Conservation (phyloP, 2,113 vertebrate species). For the Motacilla tschutschensis region DNA sequence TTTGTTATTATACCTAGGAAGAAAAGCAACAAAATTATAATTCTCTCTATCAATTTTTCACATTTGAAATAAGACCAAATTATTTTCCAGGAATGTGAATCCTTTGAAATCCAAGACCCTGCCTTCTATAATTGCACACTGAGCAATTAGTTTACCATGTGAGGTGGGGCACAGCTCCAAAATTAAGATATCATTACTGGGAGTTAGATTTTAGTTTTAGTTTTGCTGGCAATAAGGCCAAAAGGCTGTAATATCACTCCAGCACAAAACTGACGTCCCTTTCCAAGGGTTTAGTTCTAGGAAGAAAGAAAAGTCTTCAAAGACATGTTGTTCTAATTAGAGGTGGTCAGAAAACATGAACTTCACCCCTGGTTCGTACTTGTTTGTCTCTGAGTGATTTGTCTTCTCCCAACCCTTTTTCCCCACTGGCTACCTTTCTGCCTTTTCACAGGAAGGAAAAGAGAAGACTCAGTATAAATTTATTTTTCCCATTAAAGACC, state of each 20-base stretch:
- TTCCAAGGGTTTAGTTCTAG: background rate
- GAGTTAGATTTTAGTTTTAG: background rate
- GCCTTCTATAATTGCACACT: background rate
- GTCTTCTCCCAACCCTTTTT: background rate
- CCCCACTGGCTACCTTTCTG: background rate
- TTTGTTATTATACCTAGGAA: background rate
- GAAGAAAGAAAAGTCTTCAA: background rate
- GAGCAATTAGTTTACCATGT: background rate
- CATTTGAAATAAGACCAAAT: background rate
- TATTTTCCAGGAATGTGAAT: background rate
- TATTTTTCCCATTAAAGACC: background rate
- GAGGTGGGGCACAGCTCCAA: background rate
- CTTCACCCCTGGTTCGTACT: background rate
- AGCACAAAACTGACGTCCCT: background rate
- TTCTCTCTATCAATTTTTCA: background rate
- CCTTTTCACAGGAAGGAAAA: background rate
- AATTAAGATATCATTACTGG: background rate
- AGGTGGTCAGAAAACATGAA: background rate
- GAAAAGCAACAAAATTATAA: background rate
- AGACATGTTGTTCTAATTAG: background rate
- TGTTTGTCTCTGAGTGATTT: background rate
- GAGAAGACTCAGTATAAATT: rapidly evolving
- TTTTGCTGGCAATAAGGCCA: background rate
- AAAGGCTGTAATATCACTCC: background rate
- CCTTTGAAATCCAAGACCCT: background rate